Evolutionary conservation across 2,113 vertebrate genomes (phyloP).

Genomic region (Epinephelus lanceolatus): DNA sequence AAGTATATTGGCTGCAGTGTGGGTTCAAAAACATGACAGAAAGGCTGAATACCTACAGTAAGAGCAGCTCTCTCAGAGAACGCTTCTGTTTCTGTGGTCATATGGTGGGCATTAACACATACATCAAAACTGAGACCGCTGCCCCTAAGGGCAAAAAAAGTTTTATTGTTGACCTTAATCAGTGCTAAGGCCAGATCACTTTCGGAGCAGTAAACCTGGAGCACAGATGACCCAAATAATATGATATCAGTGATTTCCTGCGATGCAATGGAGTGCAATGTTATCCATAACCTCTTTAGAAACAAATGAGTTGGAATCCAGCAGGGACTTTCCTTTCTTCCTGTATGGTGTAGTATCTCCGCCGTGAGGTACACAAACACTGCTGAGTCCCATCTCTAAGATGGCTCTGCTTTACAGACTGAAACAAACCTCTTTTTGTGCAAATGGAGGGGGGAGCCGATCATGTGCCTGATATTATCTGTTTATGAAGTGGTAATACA

Average conservation of each 20-base stretch:
- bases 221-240: neutral
- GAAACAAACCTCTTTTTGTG: conserved; percentile 77
- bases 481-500: conserved; percentile 72
- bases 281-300: conserved; percentile 9
- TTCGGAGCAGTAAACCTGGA: neutral
- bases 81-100: conserved; percentile 23
- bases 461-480: conserved; percentile 81
- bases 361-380: conserved; percentile 23
- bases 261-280: neutral
- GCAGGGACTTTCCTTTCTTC: conserved; percentile 60
- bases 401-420: conserved; percentile 30
- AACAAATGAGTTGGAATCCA: neutral
- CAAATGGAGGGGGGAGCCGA: conserved; percentile 39
- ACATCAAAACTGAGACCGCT: conserved; percentile 22
- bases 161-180: conserved; percentile 13
- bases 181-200: neutral
- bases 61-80: neutral
- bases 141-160: neutral
- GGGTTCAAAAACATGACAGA: conserved; percentile 3
- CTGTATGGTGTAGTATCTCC: conserved; percentile 1
- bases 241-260: neutral
- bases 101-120: conserved; percentile 37
- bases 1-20: too few relatives aligned
- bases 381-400: conserved; percentile 22
- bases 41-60: neutral